Percentiles rank a stretch among this genome's conserved stretches.
These are phyloP conservation scores for Ambastaia sidthimunki DNA, from an alignment of 2,797 vertebrate genomes.

Conservation along the genomic window DNA sequence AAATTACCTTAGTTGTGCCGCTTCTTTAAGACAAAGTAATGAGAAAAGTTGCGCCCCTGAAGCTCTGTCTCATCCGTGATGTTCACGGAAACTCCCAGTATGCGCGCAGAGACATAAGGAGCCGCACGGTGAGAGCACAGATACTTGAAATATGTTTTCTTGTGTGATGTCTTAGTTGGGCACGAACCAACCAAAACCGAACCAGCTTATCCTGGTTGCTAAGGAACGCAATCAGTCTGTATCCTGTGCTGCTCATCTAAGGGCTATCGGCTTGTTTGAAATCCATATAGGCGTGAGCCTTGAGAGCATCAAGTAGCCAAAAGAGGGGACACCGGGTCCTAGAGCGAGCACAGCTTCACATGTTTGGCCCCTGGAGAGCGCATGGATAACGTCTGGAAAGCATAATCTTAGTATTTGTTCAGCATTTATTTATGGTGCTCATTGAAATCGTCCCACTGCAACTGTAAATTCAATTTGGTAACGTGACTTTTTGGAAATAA, in stretches of 20 bases:
- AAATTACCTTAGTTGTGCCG: constrained; percentile 38
- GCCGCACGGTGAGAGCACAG: background rate
- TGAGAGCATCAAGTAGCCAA: constrained; percentile 48
- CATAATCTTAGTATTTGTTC: background rate
- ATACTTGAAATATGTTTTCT: background rate
- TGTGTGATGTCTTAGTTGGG: background rate
- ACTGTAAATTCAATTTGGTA: background rate
- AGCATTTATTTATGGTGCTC: background rate
- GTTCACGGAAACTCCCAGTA: constrained; percentile 10
- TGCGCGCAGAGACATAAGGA: constrained; percentile 21
- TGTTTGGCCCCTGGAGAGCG: background rate
- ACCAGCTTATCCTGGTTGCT: constrained; percentile 5
- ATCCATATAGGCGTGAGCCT: constrained; percentile 26
- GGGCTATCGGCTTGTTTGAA: background rate
- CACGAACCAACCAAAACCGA: constrained; percentile 4
- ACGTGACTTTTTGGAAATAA: background rate
- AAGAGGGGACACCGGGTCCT: constrained; percentile 52
- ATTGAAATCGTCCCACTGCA: background rate
- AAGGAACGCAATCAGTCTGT: background rate
- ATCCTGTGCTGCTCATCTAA: background rate
- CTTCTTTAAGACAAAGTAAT: background rate
- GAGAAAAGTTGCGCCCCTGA: constrained; percentile 18
- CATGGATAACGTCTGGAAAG: background rate
- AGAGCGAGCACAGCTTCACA: constrained; percentile 37
- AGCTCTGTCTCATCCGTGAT: background rate